Evolutionary conservation across 1,140 invertebrate species (phyloP).

Genomic region (Apocrypta bakeri): DNA sequence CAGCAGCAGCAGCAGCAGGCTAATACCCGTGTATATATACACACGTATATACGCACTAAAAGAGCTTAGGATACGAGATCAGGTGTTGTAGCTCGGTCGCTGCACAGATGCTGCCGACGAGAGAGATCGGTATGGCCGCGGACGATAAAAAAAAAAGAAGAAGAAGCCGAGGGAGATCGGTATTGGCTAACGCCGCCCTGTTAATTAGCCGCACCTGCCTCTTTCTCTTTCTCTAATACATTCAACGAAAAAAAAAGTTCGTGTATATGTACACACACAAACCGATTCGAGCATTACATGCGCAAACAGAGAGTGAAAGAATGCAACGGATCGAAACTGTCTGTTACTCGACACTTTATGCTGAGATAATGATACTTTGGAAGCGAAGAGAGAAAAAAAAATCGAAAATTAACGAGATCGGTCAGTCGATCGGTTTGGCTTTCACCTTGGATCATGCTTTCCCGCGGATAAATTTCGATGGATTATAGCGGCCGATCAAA

Average conservation of each 20-base stretch:
- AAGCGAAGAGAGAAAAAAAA: slow-evolving; percentile 4
- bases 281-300: background rate
- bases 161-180: background rate
- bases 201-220: slow-evolving; percentile 67
- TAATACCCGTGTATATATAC: background rate
- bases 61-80: background rate
- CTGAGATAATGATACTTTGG: slow-evolving; percentile 41
- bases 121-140: too few relatives aligned
- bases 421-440: background rate
- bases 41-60: too few relatives aligned
- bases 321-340: slow-evolving; percentile 1
- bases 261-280: background rate
- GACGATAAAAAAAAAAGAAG: too few relatives aligned
- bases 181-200: slow-evolving; percentile 65
- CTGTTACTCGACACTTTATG: slow-evolving; percentile 49
- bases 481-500: too few relatives aligned
- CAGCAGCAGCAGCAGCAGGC: too few relatives aligned
- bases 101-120: background rate
- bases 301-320: background rate
- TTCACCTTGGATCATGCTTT: background rate
- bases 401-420: slow-evolving; percentile 37
- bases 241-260: too few relatives aligned
- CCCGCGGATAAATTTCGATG: background rate
- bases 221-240: too few relatives aligned
- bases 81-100: background rate